Conservation (phyloP, 1,140 invertebrate species). For the Nephotettix cincticeps region DNA sequence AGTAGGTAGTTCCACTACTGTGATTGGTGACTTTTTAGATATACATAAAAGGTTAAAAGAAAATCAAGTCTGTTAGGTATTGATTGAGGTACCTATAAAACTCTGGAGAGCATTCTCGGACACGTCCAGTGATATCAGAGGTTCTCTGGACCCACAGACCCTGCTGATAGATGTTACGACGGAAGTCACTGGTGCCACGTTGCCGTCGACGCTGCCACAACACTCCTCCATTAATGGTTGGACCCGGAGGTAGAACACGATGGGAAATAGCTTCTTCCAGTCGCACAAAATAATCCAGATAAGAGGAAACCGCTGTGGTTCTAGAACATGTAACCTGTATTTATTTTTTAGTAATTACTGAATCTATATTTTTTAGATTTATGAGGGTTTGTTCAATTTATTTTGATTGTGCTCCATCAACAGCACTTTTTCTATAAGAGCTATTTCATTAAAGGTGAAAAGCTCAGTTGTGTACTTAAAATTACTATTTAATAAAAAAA, state of each 20-base stretch:
- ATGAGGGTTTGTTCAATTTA: too few species aligned
- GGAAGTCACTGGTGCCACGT: constrained; percentile 49
- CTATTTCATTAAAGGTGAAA: too few species aligned
- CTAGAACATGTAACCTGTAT: constrained; percentile 30
- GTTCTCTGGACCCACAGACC: constrained; percentile 69
- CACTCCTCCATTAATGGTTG: constrained; percentile 35
- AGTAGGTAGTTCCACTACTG: too few species aligned
- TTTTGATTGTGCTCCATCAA: too few species aligned
- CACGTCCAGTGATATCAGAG: constrained; percentile 60
- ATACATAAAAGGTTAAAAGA: too few species aligned
- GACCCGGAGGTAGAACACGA: constrained; percentile 16
- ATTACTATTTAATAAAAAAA: too few species aligned
- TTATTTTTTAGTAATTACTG: too few species aligned
- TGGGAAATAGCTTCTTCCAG: constrained; percentile 38
- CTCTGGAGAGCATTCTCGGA: constrained; percentile 68
- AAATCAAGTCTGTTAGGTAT: too few species aligned
- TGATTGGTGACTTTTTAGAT: too few species aligned
- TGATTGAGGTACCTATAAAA: constrained; percentile 82
- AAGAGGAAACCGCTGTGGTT: constrained; percentile 44
- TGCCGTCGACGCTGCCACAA: constrained; percentile 41
- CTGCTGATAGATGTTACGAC: constrained; percentile 73
- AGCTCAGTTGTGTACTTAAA: too few species aligned
- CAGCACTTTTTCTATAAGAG: too few species aligned
- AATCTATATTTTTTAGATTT: too few species aligned
- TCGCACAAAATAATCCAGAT: constrained; percentile 41